Conservation (phyloP, 2,888 invertebrate genomes). For the Parnassius orleans region DNA sequence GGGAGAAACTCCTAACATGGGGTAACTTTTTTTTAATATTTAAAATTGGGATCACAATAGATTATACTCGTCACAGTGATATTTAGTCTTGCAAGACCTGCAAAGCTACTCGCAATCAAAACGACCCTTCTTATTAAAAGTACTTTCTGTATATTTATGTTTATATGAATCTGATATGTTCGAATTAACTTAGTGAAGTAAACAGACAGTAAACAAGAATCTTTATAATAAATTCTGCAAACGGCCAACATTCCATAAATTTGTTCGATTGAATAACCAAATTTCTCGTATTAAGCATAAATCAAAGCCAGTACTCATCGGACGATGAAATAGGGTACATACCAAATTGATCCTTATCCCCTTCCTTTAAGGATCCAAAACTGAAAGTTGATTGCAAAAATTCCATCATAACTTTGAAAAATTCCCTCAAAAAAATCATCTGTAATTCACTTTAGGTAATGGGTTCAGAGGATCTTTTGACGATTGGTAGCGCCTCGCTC, state of each 20-base stretch:
- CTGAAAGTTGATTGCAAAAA: constrained; percentile 4
- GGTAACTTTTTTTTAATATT: no score
- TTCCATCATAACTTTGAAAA: not conserved
- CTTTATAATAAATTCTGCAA: constrained; percentile 15
- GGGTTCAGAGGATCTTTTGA: constrained; percentile 10
- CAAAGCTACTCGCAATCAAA: no score
- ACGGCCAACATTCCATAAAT: constrained; percentile 17
- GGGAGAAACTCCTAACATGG: no score
- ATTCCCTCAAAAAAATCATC: constrained; percentile 11
- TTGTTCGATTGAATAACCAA: constrained; percentile 18
- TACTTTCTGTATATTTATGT: no score
- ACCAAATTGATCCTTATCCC: constrained; percentile 1
- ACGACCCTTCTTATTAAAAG: no score
- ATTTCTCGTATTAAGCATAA: constrained; percentile 20
- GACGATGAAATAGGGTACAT: not conserved
- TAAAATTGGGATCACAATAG: no score
- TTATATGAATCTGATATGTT: not conserved
- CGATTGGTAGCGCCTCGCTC: constrained; percentile 8
- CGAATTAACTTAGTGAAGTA: constrained; percentile 2
- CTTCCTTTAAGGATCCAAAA: not conserved
- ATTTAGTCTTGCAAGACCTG: no score
- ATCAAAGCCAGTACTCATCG: constrained; percentile 18
- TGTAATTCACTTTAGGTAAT: constrained; percentile 21
- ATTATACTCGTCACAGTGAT: no score
- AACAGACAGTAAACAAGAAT: constrained; percentile 16